Conservation (phyloP, 2,797 vertebrate genomes). For the Spatula versicolor region DNA sequence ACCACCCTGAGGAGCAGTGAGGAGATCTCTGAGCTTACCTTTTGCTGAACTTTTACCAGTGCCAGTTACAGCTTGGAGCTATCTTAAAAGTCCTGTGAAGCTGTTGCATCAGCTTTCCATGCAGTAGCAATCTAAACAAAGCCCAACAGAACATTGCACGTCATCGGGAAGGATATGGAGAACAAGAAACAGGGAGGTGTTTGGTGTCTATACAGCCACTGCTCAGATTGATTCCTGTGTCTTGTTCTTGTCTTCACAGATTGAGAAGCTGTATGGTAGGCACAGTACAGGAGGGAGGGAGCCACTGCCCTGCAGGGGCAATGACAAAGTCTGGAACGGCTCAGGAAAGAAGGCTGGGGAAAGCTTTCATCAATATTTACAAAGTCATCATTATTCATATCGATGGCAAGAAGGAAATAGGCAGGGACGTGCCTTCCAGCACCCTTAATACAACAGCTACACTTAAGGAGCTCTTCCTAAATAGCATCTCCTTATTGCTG, state of each 20-base stretch:
- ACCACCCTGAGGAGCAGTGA: accelerated
- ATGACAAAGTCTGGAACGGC: neutral
- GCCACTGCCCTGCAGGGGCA: neutral
- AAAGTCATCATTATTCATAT: neutral
- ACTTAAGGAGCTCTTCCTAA: neutral
- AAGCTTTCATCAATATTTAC: neutral
- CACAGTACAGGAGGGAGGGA: neutral
- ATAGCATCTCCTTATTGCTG: neutral
- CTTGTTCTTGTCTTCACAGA: neutral
- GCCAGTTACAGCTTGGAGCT: neutral
- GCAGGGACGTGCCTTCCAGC: neutral
- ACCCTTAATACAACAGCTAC: neutral
- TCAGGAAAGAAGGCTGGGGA: accelerated
- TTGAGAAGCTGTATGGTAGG: neutral
- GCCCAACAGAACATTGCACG: accelerated
- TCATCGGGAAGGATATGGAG: neutral
- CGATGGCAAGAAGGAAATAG: neutral
- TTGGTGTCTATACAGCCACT: neutral
- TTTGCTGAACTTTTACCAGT: neutral
- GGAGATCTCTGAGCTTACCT: neutral
- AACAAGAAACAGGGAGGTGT: neutral
- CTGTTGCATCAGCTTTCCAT: neutral
- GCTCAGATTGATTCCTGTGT: neutral
- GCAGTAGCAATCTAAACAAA: neutral
- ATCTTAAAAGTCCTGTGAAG: neutral